Percentiles rank a stretch among this genome's conserved stretches.
Evolutionary conservation across 2,113 vertebrate species (phyloP).

Genomic region (Peromyscus maniculatus): DNA sequence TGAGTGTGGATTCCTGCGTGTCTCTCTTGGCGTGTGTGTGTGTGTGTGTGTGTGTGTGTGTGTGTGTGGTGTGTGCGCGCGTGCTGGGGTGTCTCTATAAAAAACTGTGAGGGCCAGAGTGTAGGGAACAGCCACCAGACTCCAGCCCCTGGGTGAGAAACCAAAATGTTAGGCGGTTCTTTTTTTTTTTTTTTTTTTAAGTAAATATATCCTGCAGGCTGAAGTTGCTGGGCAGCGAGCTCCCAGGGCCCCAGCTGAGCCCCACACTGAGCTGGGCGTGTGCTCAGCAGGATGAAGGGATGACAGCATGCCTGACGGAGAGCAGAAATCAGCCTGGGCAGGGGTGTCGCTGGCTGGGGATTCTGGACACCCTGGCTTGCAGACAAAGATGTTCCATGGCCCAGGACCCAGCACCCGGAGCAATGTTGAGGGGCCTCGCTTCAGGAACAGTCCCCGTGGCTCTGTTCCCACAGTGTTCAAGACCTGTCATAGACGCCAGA

Average conservation of each 20-base stretch:
- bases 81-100: constrained; percentile 19
- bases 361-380: neutral
- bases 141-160: neutral
- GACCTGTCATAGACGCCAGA: neutral
- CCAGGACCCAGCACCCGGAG: neutral
- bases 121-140: neutral
- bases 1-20: neutral
- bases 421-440: neutral
- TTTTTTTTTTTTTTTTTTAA: neutral
- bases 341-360: neutral
- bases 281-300: neutral
- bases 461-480: neutral
- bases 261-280: neutral
- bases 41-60: neutral
- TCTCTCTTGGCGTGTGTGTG: neutral
- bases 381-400: neutral
- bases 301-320: neutral
- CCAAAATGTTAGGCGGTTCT: neutral
- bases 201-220: constrained; percentile 28
- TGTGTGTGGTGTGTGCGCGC: neutral
- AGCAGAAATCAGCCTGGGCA: neutral
- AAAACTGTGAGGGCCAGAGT: constrained; percentile 41
- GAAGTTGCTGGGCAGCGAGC: neutral
- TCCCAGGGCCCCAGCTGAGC: neutral
- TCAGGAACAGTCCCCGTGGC: neutral